Evolutionary conservation across 1,140 invertebrate species (phyloP), one percentile per base, ranked within the genome.

Genomic region (Bombus picipes): DNA sequence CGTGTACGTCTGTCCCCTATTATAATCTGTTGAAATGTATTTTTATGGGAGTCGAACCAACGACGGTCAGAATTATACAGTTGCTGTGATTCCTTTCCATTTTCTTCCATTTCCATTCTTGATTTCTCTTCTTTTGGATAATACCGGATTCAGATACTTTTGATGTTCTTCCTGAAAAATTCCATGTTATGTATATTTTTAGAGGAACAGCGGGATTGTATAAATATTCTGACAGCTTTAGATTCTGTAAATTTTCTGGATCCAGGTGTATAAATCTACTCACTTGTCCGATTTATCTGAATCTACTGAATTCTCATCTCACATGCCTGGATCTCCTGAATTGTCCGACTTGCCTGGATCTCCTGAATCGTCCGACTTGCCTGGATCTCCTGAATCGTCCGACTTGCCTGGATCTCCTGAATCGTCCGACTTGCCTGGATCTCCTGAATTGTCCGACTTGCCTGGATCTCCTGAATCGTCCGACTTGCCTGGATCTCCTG

Each of bases 21-120:
- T 79, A 88, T 92, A 89, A 91, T 92, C 88, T 86, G 41, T 32
- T 62, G 39, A 82, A 90, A 87, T 81, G 86, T 81, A 87, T 87
- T 89, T 90, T 90, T 85, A 90, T 83, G 83, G 87, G 59, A 81
- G 75, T 82, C 89, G 85, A 34, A 47, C 15, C n/a, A 34, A 66
- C 65, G 10, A 15, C 53, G 22, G n/a, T 18, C 41, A 28, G n/a
- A 65, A 34, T 82, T 70, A 41, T 74, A 59, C 39, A 57, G 53
- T 53, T 32, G 71, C 71, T 18, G n/a, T 13, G 57, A 39, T 83
- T 53, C 32, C 2, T 34, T 34, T 34, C 15, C 28, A 28, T 32
- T 34, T 6, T 39, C 37, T 12, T 66, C n/a, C 28, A 66, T 32
- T 15, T n/a, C 5, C n/a, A 32, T 2, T 62, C 28, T 13, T 12